Conservation (phyloP, 1,140 invertebrate genomes). For the Spodoptera litura region DNA sequence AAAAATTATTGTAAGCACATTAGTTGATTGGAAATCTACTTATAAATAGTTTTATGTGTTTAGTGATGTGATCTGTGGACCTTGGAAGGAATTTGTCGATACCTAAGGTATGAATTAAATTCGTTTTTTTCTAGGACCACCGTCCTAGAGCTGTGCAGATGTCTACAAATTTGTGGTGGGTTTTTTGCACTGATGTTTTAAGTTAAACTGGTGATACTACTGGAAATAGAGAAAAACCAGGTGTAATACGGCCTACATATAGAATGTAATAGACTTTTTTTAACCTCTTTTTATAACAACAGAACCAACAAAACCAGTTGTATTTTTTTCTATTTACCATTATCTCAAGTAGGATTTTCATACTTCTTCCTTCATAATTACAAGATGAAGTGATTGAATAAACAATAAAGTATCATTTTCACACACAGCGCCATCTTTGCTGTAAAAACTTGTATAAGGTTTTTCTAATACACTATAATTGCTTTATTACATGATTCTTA, state of each 20-base stretch:
- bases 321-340: neutral
- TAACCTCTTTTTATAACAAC: too few species aligned
- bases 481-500: constrained; percentile 2
- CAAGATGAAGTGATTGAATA: neutral
- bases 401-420: constrained; percentile 25
- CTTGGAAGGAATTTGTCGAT: neutral
- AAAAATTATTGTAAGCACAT: constrained; percentile 45
- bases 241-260: too few species aligned
- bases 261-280: too few species aligned
- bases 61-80: neutral
- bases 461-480: constrained; percentile 4
- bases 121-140: too few species aligned
- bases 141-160: too few species aligned
- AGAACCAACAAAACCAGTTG: neutral
- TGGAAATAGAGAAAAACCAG: too few species aligned
- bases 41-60: neutral
- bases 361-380: too few species aligned
- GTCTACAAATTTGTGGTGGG: too few species aligned
- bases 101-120: too few species aligned
- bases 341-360: neutral
- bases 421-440: neutral
- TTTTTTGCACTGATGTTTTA: too few species aligned
- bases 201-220: too few species aligned
- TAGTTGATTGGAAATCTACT: neutral
- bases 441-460: neutral